Evolutionary conservation across 2,888 invertebrate genomes (phyloP), one percentile per base, ranked within the genome.

Genomic region (Mythimna albipuncta): DNA sequence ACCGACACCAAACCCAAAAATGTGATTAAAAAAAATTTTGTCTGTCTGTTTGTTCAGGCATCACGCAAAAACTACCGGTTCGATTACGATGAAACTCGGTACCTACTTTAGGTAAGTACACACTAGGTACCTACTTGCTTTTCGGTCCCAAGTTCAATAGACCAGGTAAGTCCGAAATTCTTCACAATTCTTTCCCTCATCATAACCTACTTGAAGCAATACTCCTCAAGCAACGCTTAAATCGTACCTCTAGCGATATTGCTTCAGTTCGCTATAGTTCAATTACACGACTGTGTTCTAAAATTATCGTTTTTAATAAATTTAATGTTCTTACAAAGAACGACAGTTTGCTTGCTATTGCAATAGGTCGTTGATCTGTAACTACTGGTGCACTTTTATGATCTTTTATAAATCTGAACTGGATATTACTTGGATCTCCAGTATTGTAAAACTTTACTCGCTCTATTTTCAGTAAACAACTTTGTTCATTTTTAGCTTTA

Each of bases 301-400:
- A 38, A 38, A 62, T 63, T 47, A 71, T 44, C 41, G 71, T 35
- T 21, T 19, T 10, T 72, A 61, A 35, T 47, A 52, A 59, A 65
- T 65, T 19, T 2, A 54, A 76, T 77, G 19, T n/a, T 62, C 32
- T 62, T 38, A 47, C 57, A 21, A 72, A 32, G 75, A 57, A 57
- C 13, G 21, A 52, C 41, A 35, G 54, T 69, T 69, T 32, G 6
- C 47, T 55, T 11, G 50, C 11, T 41, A 21, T 11, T 11, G 50
- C 9, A 32, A n/a, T 13, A 11, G 61, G 77, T 62, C 69, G 54
- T 69, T 75, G 77, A 61, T 61, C 69, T 41, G 54, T 61, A 54
- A 66, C 26, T n/a, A 54, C 61, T 50, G 54, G 47, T 74, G 74
- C 74, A 55, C 61, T 72, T 76, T 62, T 55, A 69, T 68, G 54